A percentile compares a stretch with the other conserved stretches of the same genome.
These are phyloP conservation scores for Calliscelio sp. DNA, from an alignment of 2,888 invertebrate genomes.

Conservation along the genomic window DNA sequence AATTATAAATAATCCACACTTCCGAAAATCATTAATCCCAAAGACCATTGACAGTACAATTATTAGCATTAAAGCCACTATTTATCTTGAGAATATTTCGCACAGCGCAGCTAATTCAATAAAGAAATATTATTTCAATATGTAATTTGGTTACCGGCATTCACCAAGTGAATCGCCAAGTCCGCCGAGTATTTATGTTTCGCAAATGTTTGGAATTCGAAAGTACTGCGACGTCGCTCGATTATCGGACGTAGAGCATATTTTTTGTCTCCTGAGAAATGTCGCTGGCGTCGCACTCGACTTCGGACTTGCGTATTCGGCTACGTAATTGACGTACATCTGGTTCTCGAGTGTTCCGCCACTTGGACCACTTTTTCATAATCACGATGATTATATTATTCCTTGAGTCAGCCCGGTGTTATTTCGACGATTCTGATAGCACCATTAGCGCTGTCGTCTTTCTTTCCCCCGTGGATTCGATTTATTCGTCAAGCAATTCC, in stretches of 20 bases:
- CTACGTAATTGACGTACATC: conserved; percentile 48
- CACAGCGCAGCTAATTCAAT: neutral
- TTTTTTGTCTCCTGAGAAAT: conserved; percentile 51
- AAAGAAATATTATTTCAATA: conserved; percentile 34
- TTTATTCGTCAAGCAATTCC: neutral
- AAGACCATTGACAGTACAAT: too few relatives aligned
- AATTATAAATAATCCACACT: too few relatives aligned
- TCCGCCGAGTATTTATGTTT: conserved; percentile 35
- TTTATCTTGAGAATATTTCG: neutral
- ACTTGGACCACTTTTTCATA: conserved; percentile 40
- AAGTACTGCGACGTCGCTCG: conserved; percentile 23
- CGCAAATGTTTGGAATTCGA: conserved; percentile 53
- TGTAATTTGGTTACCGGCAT: conserved; percentile 30
- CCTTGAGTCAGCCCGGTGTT: neutral
- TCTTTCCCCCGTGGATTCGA: too few relatives aligned
- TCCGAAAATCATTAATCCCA: too few relatives aligned
- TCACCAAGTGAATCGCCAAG: conserved; percentile 11
- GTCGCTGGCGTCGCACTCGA: conserved; percentile 25
- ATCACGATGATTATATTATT: conserved; percentile 41
- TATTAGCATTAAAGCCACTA: neutral
- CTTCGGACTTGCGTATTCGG: conserved; percentile 5
- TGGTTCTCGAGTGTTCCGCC: conserved; percentile 58
- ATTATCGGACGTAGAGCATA: conserved; percentile 46
- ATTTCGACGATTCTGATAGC: conserved; percentile 8
- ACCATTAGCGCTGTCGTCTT: conserved; percentile 11